Conservation (phyloP, 2,113 vertebrate genomes). For the Xyrauchen texanus region DNA sequence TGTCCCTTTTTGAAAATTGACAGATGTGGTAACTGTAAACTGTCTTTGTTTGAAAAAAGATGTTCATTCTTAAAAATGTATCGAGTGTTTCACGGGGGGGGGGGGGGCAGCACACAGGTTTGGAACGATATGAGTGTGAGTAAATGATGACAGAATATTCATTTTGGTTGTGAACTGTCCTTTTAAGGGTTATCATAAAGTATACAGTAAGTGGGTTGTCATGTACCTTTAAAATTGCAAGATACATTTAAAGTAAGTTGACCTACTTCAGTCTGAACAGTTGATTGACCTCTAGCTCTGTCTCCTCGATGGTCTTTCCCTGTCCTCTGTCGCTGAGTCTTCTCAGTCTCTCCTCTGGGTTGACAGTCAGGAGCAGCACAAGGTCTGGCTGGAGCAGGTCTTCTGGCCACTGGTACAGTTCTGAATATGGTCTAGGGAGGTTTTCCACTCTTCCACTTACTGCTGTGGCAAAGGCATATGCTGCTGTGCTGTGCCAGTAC, state of each 20-base stretch:
- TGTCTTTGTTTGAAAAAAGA: too few species aligned
- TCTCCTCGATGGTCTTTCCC: slow-evolving; percentile 83
- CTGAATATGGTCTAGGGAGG: slow-evolving; percentile 79
- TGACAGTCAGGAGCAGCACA: slow-evolving; percentile 84
- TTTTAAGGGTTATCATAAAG: not conserved
- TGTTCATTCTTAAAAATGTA: too few species aligned
- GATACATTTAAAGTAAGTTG: not conserved
- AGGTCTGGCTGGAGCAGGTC: slow-evolving; percentile 86
- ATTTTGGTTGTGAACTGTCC: not conserved
- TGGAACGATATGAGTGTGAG: too few species aligned
- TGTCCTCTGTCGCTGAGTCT: slow-evolving; percentile 80
- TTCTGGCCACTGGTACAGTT: slow-evolving; percentile 84
- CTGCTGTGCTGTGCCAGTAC: slow-evolving; percentile 94
- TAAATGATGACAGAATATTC: too few species aligned
- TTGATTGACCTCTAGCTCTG: slow-evolving; percentile 79
- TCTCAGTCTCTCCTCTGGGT: slow-evolving; percentile 76
- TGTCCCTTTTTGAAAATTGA: too few species aligned
- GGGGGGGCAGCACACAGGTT: too few species aligned
- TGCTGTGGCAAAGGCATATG: slow-evolving; percentile 89
- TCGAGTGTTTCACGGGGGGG: too few species aligned
- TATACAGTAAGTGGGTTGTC: too few species aligned
- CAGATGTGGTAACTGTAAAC: too few species aligned
- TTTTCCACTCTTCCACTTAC: slow-evolving; percentile 74
- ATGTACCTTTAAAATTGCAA: not conserved
- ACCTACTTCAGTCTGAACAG: slow-evolving; percentile 85